These are phyloP conservation scores for Podiceps cristatus DNA, from an alignment of 2,113 vertebrate genomes.

Conservation along the genomic window DNA sequence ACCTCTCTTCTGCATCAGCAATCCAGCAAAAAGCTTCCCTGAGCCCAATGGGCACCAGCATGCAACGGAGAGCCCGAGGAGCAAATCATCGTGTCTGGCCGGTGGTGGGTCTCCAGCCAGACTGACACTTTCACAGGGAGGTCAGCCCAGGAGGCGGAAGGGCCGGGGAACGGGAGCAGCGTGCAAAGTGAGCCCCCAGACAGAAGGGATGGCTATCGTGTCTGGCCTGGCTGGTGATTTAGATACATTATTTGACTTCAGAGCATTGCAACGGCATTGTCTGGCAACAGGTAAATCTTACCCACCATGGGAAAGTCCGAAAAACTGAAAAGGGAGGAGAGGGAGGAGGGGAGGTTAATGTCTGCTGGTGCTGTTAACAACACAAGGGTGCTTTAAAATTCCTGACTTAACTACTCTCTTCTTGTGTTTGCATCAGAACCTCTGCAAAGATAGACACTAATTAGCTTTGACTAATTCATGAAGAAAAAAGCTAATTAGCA, in stretches of 20 bases:
- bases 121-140: constrained; percentile 33
- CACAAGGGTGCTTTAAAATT: background rate
- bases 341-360: background rate
- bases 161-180: background rate
- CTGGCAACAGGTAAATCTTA: constrained; percentile 11
- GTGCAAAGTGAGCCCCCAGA: background rate
- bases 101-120: background rate
- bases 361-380: background rate
- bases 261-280: background rate
- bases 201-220: background rate
- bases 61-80: background rate
- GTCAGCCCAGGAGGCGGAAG: background rate
- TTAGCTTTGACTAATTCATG: constrained; percentile 67
- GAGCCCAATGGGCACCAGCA: background rate
- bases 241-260: background rate
- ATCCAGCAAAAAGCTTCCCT: background rate
- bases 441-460: constrained; percentile 20
- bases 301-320: background rate
- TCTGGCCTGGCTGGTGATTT: background rate
- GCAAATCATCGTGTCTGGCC: background rate
- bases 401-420: background rate
- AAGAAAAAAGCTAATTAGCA: constrained; percentile 61
- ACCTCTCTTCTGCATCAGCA: background rate
- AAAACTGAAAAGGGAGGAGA: background rate
- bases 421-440: constrained; percentile 1